Base-by-base conservation (phyloP, 2,797 vertebrate species). In the Ispidina picta region DNA sequence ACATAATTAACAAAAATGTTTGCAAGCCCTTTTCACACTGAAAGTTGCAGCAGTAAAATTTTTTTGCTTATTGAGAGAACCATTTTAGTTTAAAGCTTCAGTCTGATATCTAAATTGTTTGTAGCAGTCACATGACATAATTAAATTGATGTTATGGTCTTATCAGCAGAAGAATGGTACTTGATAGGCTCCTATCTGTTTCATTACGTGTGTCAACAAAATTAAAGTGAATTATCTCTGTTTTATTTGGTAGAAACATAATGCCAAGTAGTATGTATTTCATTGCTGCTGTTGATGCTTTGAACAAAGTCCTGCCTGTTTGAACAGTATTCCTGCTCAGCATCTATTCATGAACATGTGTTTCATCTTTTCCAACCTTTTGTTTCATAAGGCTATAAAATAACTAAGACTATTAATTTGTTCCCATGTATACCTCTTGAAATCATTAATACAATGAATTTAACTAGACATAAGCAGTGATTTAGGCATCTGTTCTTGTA, bases 1-100 rank as follows among this genome's bases (percentile, higher is more conserved):
- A 98, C 98, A 98, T 99, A 99, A 99, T 99, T 99, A 99, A 99
- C 98, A 98, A 98, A 98, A 99, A 98, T 98, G 98, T 99, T 99
- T 98, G 98, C 98, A 98, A 98, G 98, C 98, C 98, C 97, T 98
- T 97, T 94, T 96, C 97, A 97, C 98, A 98, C 96, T 95, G 94
- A 89, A 97, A 98, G 98, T 98, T 98, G 97, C 97, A 98, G 97
- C 96, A 97, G 97, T 97, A 95, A 84, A 96, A 93, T 95, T 96
- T 95, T 96, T 95, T 94, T 91, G 54, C 93, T 97, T 96, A 96
- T 96, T 5, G 23, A 95, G 95, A 96, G 88, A 97, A 92, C 91
- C 88, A 69, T 97, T 97, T 97, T 71, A 94, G 83, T 94, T 88
- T 92, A 87, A 84, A 95, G 91, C 78, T 93, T 95, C 86, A 90